A percentile compares a stretch with the other conserved stretches of the same genome.
Conservation (phyloP, 2,113 vertebrate species). For the Panthera tigris region DNA sequence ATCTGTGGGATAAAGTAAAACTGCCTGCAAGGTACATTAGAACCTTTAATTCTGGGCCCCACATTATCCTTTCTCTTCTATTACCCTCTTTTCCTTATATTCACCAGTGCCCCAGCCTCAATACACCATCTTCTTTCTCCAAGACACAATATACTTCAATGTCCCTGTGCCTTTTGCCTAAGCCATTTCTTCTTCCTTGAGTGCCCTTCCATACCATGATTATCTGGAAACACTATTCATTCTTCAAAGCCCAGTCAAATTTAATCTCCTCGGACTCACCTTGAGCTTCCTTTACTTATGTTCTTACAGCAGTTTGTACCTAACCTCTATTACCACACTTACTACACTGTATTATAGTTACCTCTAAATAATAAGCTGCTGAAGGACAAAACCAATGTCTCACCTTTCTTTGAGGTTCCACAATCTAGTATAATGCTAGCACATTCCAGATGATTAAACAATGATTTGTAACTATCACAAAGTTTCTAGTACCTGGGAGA, state of each 20-base stretch:
- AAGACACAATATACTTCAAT: neutral
- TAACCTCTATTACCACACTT: neutral
- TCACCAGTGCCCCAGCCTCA: neutral
- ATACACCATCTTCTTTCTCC: neutral
- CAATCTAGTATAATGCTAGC: neutral
- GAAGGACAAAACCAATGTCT: neutral
- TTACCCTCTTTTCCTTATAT: neutral
- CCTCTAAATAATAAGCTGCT: neutral
- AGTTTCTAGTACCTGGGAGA: conserved; percentile 9
- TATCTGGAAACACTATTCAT: conserved; percentile 20
- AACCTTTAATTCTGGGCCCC: neutral
- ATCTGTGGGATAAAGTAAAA: neutral
- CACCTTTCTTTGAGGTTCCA: neutral
- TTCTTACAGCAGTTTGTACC: neutral
- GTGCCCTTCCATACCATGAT: neutral
- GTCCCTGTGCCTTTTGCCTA: neutral
- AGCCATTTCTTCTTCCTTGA: neutral
- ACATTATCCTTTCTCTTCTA: neutral
- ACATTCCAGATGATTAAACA: neutral
- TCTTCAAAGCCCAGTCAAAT: conserved; percentile 10
- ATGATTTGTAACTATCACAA: conserved; percentile 12
- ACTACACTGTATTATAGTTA: neutral
- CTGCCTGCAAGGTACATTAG: neutral
- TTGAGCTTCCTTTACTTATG: neutral
- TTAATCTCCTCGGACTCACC: neutral